Evolutionary conservation across 2,888 invertebrate genomes (phyloP), one percentile per base, ranked within the genome.

Genomic region (Stenichneumon culpator): DNA sequence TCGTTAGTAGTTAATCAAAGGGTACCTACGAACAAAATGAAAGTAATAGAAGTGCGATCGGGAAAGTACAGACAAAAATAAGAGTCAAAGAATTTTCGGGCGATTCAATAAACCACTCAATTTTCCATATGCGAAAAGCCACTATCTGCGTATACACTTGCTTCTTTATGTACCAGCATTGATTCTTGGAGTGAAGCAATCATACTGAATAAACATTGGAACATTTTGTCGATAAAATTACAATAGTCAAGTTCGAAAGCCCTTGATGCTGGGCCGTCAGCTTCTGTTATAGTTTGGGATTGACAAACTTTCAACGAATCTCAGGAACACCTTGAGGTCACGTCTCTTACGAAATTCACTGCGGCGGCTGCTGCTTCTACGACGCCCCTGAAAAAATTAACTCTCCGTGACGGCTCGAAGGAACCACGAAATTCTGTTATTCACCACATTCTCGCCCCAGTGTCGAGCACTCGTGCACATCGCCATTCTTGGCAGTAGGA

Each of bases 351-450:
- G n/a, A 63, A 63, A 32, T 6, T 32, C n/a, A 6, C 32, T 63
- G 28, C 16, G 14, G 68, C 11, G 19, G 16, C 16, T 39, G 7
- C 28, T 11, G 19, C 25, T 25, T 63, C 60, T 32, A 9, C 52
- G 28, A 9, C 52, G 28, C 19, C 60, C 47, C 25, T 63, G 63
- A 63, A 63, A 47, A 74, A 74, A 74, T 63, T 22, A 50, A 60
- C 57, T 44, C 47, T 47, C 19, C 63, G 32, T 74, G 73, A 74
- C 44, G 47, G 19, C n/a, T 19, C 16, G 11, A 19, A n/a, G 63
- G 63, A 44, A 63, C 47, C 74, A 19, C 63, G 47, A 74, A 60
- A 74, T 74, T 74, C 74, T 63, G 0, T 16, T 50, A 28, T 60
- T 60, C 28, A 16, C 44, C 14, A 25, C 16, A 47, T 3, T 47